Percentiles rank a stretch among this genome's conserved stretches.
Evolutionary conservation across 1,140 invertebrate species (phyloP).

Genomic region (Calosoma granatense): DNA sequence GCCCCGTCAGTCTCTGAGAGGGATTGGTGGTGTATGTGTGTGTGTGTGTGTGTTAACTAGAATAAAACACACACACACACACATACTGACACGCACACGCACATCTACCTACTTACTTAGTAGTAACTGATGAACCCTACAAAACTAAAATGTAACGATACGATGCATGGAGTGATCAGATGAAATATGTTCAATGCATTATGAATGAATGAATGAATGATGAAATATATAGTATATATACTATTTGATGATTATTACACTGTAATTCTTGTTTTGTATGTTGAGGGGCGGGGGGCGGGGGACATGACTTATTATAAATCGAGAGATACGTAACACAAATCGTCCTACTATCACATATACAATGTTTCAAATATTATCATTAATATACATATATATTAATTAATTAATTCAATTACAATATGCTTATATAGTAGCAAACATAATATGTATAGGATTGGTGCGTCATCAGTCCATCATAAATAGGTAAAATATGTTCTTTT

Average conservation of each 20-base stretch:
- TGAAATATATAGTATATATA: too few species aligned
- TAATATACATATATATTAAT: constrained; percentile 25
- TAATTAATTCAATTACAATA: neutral
- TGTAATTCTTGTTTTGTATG: too few species aligned
- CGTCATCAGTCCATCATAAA: constrained; percentile 12
- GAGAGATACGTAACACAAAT: constrained; percentile 31
- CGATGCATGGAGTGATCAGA: too few species aligned
- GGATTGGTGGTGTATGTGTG: neutral
- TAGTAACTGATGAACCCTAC: neutral
- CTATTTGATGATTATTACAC: too few species aligned
- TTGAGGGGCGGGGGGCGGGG: too few species aligned
- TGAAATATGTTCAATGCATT: too few species aligned
- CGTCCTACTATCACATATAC: constrained; percentile 36
- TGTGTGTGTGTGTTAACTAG: too few species aligned
- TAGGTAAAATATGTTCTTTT: constrained; percentile 4
- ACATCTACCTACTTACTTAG: neutral
- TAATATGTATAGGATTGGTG: constrained; percentile 29
- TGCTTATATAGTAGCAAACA: constrained; percentile 11
- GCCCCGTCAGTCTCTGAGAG: neutral
- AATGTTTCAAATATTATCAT: constrained; percentile 20
- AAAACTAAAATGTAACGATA: too few species aligned
- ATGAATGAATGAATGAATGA: too few species aligned
- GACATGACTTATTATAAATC: neutral
- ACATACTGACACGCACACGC: too few species aligned
- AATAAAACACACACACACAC: too few species aligned